Evolutionary conservation across 2,888 invertebrate species (phyloP), one percentile per base, ranked within the genome.

Genomic region (Apocheima hispidaria): DNA sequence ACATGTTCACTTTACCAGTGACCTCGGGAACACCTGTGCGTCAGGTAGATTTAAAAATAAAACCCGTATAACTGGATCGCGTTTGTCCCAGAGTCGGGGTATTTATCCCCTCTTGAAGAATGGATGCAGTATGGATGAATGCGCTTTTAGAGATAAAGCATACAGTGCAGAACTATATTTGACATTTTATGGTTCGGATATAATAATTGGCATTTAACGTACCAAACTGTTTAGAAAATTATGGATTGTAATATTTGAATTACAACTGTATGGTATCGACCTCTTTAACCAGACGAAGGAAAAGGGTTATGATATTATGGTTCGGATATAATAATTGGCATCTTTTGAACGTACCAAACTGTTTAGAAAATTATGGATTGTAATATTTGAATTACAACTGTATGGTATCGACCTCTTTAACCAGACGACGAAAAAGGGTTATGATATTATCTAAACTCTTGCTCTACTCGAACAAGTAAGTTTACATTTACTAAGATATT

Each of bases 31-130:
- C 83, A 83, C 83, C 83, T 83, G 83, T 75, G 64, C 66, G 68
- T 68, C 82, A 79, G 79, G 79, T 82, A 82, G 66, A 61, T 70
- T 73, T 75, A 78, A 74, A 78, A 79, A 81, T 78, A 80, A 75
- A 70, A 66, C 69, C 48, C 53, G 65, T 63, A 57, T 72, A 71
- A 75, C 74, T 72, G 68, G 71, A 75, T 72, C 72, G 66, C 70
- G 73, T 76, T 77, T 71, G 61, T 67, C 62, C 66, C 71, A 68
- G 67, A 65, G 61, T 65, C 63, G 57, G 63, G 67, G 56, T 62
- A 62, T 62, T 65, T 69, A 58, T 65, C 65, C 66, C 60, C 28
- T 46, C 46, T 49, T 55, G 10, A 23, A 38, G 50, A 55, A 55
- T 40, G 30, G 44, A 10, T 5, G n/a, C 16, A 12, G 23, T 30